phyloP scores from a whole-genome alignment of 2,113 vertebrate species.

The Dasypus novemcinctus region DNA sequence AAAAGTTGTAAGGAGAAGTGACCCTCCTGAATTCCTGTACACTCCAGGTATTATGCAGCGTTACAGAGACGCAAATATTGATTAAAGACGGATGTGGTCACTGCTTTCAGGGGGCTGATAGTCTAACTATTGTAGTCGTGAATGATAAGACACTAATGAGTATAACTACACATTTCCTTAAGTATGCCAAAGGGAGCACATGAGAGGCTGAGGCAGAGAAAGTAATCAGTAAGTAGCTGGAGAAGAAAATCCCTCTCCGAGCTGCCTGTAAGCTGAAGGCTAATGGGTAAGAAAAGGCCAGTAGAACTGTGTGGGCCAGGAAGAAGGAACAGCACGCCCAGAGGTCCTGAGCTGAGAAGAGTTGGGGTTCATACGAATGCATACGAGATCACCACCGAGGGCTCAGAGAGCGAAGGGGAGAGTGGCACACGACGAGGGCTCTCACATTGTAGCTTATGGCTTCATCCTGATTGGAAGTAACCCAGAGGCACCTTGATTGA shows the following conservation, averaged over 20 bases:
- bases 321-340: fast-evolving
- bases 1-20: background rate
- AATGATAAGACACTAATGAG: background rate
- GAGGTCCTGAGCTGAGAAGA: background rate
- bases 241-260: too few species aligned
- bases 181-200: background rate
- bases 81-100: background rate
- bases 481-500: background rate
- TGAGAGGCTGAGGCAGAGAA: background rate
- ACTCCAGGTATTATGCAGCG: background rate
- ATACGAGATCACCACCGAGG: fast-evolving
- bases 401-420: fast-evolving
- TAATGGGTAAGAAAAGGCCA: background rate
- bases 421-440: background rate
- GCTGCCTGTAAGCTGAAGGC: fast-evolving
- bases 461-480: background rate
- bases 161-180: background rate
- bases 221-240: fast-evolving
- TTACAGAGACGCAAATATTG: background rate
- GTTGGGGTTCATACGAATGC: background rate
- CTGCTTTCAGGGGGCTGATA: background rate
- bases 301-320: background rate
- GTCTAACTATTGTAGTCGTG: background rate
- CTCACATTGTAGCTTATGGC: fast-evolving
- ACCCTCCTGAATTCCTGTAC: background rate